Evolutionary conservation across 37 sponge, comb jelly and placozoan species (phyloP), one percentile per base, ranked within the genome.

Genomic region (Chondrilla cf. caribensis): DNA sequence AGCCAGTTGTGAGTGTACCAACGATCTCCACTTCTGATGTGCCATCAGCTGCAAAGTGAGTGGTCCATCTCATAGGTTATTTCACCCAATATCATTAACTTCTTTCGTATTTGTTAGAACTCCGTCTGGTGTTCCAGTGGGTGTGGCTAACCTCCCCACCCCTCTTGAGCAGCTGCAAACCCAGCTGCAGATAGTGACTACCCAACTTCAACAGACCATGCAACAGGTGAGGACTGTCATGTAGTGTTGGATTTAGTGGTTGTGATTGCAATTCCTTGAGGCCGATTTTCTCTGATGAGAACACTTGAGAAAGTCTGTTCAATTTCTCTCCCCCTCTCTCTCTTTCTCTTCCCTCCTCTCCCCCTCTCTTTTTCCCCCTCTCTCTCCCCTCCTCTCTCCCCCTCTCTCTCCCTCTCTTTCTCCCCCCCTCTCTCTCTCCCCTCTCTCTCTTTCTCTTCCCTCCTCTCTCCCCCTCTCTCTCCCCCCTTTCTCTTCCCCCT

Each of bases 331-430:
- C 21, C 14, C n/a, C 36, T 75, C 36, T 7, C 38, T 21, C 77
- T 38, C 35, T 29, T 8, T n/a, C 83, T 25, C 72, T 54, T 28
- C 38, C 84, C 21, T 37, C 84, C 62, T 2, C 84, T 33, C 26
- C 40, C 8, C 15, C 84, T 39, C 37, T 66, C 39, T 35, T 78
- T 9, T 7, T 37, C n/a, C 5, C 42, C 0, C 31, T 55, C 47
- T 5, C 40, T n/a, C 71, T 19, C 21, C 6, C 25, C 14, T 42
- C n/a, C n/a, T n/a, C n/a, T n/a, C n/a, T n/a, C n/a, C n/a, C n/a
- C n/a, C n/a, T n/a, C n/a, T n/a, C n/a, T n/a, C n/a, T n/a, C n/a
- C n/a, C n/a, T n/a, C n/a, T n/a, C n/a, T n/a, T n/a, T n/a, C n/a
- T n/a, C n/a, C n/a, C n/a, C n/a, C n/a, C n/a, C n/a, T n/a, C n/a